Evolutionary conservation across 2,888 invertebrate genomes (phyloP), one percentile per base, ranked within the genome.

Genomic region (Luffia ferchaultella): DNA sequence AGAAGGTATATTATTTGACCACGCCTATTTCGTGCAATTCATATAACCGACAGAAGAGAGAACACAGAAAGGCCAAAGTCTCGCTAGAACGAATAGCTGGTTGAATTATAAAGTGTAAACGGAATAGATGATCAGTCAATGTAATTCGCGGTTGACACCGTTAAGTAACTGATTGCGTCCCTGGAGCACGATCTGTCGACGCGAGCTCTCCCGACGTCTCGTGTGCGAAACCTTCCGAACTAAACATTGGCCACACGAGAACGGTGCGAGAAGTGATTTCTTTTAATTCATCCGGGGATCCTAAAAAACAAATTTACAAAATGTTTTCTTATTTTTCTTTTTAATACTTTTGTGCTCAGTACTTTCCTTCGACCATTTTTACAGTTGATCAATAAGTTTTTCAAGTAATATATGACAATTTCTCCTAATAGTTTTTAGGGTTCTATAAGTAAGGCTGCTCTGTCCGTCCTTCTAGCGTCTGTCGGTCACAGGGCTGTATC

Each of bases 291-390:
- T 19, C 1, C n/a, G 48, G 12, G 42, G 42, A 41, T 19, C 19
- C 18, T 42, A 48, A 42, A 18, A 48, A 18, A 16, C 42, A 42
- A 43, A 20, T 46, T 50, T 53, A 53, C 54, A 20, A 46, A 45
- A 45, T 55, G 54, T 49, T 53, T 48, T 45, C 54, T 52, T 54
- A 53, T 61, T 60, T 62, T 58, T 60, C 57, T 57, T 58, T 57
- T 62, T 58, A 62, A 60, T 60, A 55, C n/a, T 18, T 19, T 42
- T n/a, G n/a, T n/a, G n/a, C n/a, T n/a, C n/a, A n/a, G n/a, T n/a
- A n/a, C n/a, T n/a, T n/a, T n/a, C n/a, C n/a, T n/a, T n/a, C n/a
- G n/a, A n/a, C n/a, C n/a, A n/a, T n/a, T n/a, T n/a, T n/a, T n/a
- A n/a, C n/a, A n/a, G n/a, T n/a, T n/a, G n/a, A n/a, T n/a, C n/a